phyloP scores from a whole-genome alignment of 1,140 invertebrate genomes.

The Bicyclus anynana region DNA sequence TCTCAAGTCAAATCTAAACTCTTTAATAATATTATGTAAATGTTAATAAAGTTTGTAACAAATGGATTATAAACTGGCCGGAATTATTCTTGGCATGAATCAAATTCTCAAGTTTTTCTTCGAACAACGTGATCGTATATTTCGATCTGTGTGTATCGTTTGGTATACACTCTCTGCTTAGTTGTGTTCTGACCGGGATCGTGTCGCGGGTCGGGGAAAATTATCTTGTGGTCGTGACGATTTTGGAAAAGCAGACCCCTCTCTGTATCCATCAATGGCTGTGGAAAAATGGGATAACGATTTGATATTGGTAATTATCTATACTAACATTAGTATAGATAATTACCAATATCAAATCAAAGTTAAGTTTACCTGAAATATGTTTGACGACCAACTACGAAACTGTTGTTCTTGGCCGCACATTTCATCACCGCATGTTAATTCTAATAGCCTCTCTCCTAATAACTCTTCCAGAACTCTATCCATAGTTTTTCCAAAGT shows the following conservation, averaged over 20 bases:
- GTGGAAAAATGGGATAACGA: conserved; percentile 13
- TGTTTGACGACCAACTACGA: conserved; percentile 92
- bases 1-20: no score
- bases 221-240: conserved; percentile 79
- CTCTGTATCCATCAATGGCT: conserved; percentile 81
- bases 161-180: conserved; percentile 72
- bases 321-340: neutral
- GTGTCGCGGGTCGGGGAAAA: conserved; percentile 76
- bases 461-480: conserved; percentile 93
- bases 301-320: neutral
- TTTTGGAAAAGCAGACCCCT: conserved; percentile 83
- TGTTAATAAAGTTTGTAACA: neutral
- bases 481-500: conserved; percentile 95
- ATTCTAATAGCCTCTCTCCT: conserved; percentile 88
- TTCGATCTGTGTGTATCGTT: conserved; percentile 78
- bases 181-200: conserved; percentile 76
- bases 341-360: no score
- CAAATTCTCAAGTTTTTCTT: conserved; percentile 63
- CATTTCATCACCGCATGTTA: conserved; percentile 94
- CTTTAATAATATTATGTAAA: no score
- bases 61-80: neutral
- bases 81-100: neutral
- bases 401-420: conserved; percentile 97
- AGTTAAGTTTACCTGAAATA: conserved; percentile 85
- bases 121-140: conserved; percentile 81